These are phyloP conservation scores for Pelagia noctiluca DNA, from an alignment of 30 jellyfish, hydroid and myxozoan species.

Conservation along the genomic window DNA sequence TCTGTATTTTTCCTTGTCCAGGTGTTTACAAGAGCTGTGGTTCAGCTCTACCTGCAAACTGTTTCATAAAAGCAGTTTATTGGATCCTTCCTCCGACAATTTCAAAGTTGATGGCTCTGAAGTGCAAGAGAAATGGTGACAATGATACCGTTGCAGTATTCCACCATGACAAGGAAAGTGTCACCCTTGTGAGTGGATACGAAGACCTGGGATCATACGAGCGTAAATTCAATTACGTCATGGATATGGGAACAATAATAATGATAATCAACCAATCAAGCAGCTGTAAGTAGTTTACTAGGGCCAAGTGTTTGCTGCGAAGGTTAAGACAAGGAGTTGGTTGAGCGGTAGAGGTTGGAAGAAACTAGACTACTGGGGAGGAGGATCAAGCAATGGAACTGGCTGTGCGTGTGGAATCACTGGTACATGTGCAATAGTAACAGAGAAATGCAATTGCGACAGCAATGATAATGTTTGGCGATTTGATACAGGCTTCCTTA, in stretches of 20 bases:
- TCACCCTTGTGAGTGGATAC: background rate
- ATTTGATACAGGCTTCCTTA: constrained; percentile 14
- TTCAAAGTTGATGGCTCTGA: background rate
- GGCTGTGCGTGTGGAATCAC: constrained; percentile 29
- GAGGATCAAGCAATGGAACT: constrained; percentile 37
- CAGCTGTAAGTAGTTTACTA: constrained; percentile 32
- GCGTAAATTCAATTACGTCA: background rate
- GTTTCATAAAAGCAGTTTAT: background rate
- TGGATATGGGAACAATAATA: background rate
- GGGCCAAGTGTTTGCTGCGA: constrained; percentile 17
- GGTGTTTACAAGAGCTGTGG: background rate
- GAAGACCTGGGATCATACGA: constrained; percentile 1
- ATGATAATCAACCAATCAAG: background rate
- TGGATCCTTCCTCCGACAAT: background rate
- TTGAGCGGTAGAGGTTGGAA: background rate
- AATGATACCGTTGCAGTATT: background rate
- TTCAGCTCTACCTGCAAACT: background rate
- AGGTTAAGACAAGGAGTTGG: no score
- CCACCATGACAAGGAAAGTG: constrained; percentile 6
- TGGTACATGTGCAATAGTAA: background rate
- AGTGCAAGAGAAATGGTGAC: background rate
- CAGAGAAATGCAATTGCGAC: constrained; percentile 17
- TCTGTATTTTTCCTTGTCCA: no score
- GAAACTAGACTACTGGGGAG: constrained; percentile 15
- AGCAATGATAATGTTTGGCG: constrained; percentile 36